Conservation (phyloP, 2,113 vertebrate species). For the Ceyx margarethae region DNA sequence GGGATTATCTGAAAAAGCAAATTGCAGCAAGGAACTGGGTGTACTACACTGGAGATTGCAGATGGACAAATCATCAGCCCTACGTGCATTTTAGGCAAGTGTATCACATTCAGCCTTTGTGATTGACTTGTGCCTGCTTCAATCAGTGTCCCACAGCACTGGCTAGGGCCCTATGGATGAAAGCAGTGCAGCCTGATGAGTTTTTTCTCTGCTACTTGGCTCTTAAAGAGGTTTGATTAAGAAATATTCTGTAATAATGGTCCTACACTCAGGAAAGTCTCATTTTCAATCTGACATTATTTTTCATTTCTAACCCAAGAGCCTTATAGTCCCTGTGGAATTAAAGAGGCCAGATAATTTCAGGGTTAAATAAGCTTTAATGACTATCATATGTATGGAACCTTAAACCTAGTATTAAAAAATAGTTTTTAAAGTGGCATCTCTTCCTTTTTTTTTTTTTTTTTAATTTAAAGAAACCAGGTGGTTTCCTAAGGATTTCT, state of each 20-base stretch:
- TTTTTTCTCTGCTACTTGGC: background rate
- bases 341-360: conserved; percentile 78
- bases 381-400: conserved; percentile 83
- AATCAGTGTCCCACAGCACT: background rate
- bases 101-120: background rate
- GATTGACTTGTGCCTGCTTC: background rate
- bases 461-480: conserved; percentile 81
- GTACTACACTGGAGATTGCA: background rate
- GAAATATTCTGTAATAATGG: conserved; percentile 64
- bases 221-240: conserved; percentile 47
- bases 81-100: background rate
- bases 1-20: conserved; percentile 49
- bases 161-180: background rate
- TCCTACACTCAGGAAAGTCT: conserved; percentile 52
- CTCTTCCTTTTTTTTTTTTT: conserved; percentile 71
- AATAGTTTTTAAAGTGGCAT: conserved; percentile 79
- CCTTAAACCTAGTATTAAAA: conserved; percentile 80
- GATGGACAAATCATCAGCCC: conserved; percentile 6
- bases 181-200: background rate
- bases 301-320: conserved; percentile 77
- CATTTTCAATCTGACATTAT: conserved; percentile 72
- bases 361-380: conserved; percentile 85
- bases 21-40: conserved; percentile 40
- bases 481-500: conserved; percentile 82
- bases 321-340: conserved; percentile 65